Evolutionary conservation across 2,113 vertebrate genomes (phyloP), one percentile per base, ranked within the genome.

Genomic region (Pagrus major): DNA sequence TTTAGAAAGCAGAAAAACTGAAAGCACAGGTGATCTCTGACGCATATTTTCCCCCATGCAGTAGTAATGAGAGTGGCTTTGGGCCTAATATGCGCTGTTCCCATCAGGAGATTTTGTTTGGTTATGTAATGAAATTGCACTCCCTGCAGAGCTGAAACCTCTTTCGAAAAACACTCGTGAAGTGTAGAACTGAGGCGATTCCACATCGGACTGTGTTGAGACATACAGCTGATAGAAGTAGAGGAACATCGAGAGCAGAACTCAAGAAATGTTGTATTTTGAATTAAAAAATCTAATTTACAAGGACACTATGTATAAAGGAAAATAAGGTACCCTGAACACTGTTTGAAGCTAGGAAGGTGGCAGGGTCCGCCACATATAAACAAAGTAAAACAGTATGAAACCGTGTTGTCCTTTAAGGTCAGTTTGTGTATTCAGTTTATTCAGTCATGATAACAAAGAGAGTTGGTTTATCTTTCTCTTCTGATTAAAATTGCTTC

Each of bases 11-110:
- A 80, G 42, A 86, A 86, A 18, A 81, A 87, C 51, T 76, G 61
- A 88, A 90, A 83, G 65, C 76, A 56, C 69, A 74, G 84, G 59
- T 90, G 86, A 86, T 90, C 86, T 89, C 64, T 89, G 88, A 91
- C 76, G 74, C 84, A 89, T 84, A 70, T 71, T 81, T 89, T 85
- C 76, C 82, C n/a, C 41, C 51, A 52, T 5, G 35, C 59, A 69
- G 60, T n/a, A 23, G 66, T 52, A 59, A 81, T 64, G 31, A 85
- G 54, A 71, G 55, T 54, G 46, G 42, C 76, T 54, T 2, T 52
- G 44, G 15, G 25, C 21, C 52, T 67, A 52, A 73, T 21, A 44
- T 16, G 29, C 42, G 35, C 41, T n/a, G 12, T 73, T 87, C 63
- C 76, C 46, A 49, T 71, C 29, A 21, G 35, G 44, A 55, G 39